Evolutionary conservation across 2,113 vertebrate species (phyloP).

Genomic region (Gambusia affinis): DNA sequence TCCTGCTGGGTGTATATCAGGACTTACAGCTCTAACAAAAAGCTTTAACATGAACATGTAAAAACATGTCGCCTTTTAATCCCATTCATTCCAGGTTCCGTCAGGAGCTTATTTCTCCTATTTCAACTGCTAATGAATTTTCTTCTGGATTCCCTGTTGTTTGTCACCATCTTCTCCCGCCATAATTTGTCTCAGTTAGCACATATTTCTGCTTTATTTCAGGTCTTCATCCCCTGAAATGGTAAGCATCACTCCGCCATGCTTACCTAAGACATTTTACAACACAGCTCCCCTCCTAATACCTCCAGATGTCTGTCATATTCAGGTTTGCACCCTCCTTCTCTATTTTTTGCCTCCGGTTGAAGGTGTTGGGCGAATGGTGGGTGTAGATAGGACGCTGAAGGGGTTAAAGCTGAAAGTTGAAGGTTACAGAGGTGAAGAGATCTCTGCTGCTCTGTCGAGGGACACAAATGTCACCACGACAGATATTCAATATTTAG

Average conservation of each 20-base stretch:
- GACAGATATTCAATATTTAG: slow-evolving; percentile 70
- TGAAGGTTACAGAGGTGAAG: slow-evolving; percentile 85
- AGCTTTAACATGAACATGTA: neutral
- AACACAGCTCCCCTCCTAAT: slow-evolving; percentile 6
- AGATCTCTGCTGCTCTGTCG: slow-evolving; percentile 78
- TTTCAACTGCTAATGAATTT: slow-evolving; percentile 29
- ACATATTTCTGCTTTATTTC: slow-evolving; percentile 4
- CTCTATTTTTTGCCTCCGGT: slow-evolving; percentile 46
- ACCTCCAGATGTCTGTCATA: slow-evolving; percentile 35
- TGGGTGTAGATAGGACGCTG: slow-evolving; percentile 58
- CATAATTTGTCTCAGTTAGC: neutral
- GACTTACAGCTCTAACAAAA: slow-evolving; percentile 40
- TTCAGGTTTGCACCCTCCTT: slow-evolving; percentile 6
- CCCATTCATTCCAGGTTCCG: slow-evolving; percentile 4
- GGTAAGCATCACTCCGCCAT: neutral
- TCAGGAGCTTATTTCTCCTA: slow-evolving; percentile 12
- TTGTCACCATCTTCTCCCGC: slow-evolving; percentile 2
- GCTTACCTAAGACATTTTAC: slow-evolving; percentile 3
- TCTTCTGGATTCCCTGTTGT: neutral
- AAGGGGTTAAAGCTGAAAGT: slow-evolving; percentile 81
- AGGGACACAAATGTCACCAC: slow-evolving; percentile 83
- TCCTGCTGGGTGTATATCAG: neutral
- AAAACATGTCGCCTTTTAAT: slow-evolving; percentile 10
- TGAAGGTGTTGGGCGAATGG: slow-evolving; percentile 52
- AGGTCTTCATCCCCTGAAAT: neutral